Base-by-base conservation (phyloP, 2,888 invertebrate species). In the Elaeidobius kamerunicus region DNA sequence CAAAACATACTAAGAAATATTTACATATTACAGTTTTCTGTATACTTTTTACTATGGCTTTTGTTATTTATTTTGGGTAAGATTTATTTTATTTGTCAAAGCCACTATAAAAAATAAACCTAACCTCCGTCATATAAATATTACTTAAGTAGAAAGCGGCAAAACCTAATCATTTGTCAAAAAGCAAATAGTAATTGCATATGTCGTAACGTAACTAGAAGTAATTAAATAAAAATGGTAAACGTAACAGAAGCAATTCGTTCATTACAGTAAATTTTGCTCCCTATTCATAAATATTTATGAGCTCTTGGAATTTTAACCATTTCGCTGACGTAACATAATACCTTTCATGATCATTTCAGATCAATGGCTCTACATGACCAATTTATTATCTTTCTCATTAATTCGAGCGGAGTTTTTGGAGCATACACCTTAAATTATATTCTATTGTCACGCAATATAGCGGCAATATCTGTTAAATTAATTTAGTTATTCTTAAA, bases 321-420 rank as follows among this genome's bases (percentile, higher is more conserved):
- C 30, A 30, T 30, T 30, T 30, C 4, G 4, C 30, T 30, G 30
- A n/a, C 30, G 30, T 30, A 30, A 30, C 12, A n/a, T 12, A 30
- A 30, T 30, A 30, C 30, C n/a, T 30, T 11, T 30, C 30, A 30
- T 11, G 30, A 30, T 30, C 30, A 30, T 30, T 30, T 30, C 30
- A 11, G 30, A 30, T 30, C 30, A 30, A 30, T 30, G 11, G 11
- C 12, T 30, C 30, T 12, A 30, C 30, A 6, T 3, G 11, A 9
- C 12, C 30, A 30, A 30, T 30, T 30, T 30, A 30, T 30, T 30
- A 23, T 30, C 3, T 30, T 7, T 12, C 9, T 30, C 4, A 11
- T 4, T 30, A 30, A 30, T 11, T 30, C 30, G 30, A 30, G 9
- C 30, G 30, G 30, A 30, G 9, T 30, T 11, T 30, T 11, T 30